phyloP scores from a whole-genome alignment of 2,888 invertebrate genomes.

The Conus canariensis region DNA sequence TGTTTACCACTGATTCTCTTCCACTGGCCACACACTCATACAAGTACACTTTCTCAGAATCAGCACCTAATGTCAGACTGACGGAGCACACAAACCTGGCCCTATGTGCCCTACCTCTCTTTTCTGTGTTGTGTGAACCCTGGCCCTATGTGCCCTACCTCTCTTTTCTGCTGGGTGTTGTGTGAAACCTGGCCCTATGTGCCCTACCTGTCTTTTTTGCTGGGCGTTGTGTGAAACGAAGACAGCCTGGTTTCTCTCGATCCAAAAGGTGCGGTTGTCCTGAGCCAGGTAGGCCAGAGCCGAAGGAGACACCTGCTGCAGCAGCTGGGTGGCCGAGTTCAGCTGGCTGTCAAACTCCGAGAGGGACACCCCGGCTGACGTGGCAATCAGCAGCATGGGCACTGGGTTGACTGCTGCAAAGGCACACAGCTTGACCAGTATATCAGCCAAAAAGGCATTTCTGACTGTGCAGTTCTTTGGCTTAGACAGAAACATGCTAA shows the following conservation, averaged over 20 bases:
- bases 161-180: conserved; percentile 35
- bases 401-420: conserved; percentile 85
- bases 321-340: conserved; percentile 55
- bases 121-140: neutral
- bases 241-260: conserved; percentile 83
- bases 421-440: neutral
- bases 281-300: conserved; percentile 86
- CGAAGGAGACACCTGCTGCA: conserved; percentile 71
- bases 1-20: too few relatives aligned
- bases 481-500: too few relatives aligned
- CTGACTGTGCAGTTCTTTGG: too few relatives aligned
- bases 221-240: conserved; percentile 43
- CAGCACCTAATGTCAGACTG: neutral
- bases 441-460: too few relatives aligned
- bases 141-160: conserved; percentile 6
- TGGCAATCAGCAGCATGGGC: conserved; percentile 88
- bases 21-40: neutral
- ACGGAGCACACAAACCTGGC: too few relatives aligned
- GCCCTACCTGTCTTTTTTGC: conserved; percentile 36
- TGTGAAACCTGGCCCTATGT: neutral
- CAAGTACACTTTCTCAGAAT: neutral
- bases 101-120: too few relatives aligned
- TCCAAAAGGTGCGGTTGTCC: conserved; percentile 90
- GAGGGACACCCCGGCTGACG: conserved; percentile 56
- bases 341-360: conserved; percentile 66